A percentile compares a stretch with the other conserved stretches of the same genome.
Conservation (phyloP, 1,140 invertebrate species). For the Phthorimaea operculella region DNA sequence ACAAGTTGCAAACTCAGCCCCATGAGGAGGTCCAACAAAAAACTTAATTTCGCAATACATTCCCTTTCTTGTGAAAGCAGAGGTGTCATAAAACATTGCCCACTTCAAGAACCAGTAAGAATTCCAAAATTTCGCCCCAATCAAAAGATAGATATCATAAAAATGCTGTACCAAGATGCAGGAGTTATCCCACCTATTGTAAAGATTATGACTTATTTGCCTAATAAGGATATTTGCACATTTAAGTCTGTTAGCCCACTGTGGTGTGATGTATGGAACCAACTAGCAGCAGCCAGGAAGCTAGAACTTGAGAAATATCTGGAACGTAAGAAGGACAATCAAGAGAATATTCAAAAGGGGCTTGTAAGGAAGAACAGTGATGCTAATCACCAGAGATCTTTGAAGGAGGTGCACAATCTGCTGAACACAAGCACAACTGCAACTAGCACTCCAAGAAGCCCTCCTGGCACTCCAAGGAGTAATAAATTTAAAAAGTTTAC, state of each 20-base stretch:
- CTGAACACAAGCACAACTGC: slow-evolving; percentile 19
- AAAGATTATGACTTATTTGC: slow-evolving; percentile 50
- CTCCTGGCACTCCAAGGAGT: slow-evolving; percentile 60
- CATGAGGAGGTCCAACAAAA: slow-evolving; percentile 37
- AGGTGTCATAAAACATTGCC: slow-evolving; percentile 14
- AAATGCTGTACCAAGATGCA: slow-evolving; percentile 37
- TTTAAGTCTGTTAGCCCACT: slow-evolving; percentile 47
- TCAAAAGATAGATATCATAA: slow-evolving; percentile 59
- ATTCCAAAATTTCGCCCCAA: slow-evolving; percentile 33
- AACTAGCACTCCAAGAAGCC: slow-evolving; percentile 34
- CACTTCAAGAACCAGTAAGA: slow-evolving; percentile 16
- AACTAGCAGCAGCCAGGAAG: slow-evolving; percentile 32
- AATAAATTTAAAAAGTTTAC: slow-evolving; percentile 58
- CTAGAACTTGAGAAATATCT: slow-evolving; percentile 31
- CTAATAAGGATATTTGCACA: slow-evolving; percentile 51
- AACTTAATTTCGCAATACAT: slow-evolving; percentile 47
- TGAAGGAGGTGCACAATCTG: slow-evolving; percentile 54
- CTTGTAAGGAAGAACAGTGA: slow-evolving; percentile 21
- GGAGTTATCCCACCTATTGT: slow-evolving; percentile 38
- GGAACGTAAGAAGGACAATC: slow-evolving; percentile 45
- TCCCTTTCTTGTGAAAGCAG: slow-evolving; percentile 44
- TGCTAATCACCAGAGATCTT: slow-evolving; percentile 22
- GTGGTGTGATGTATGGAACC: slow-evolving; percentile 47
- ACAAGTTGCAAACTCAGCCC: slow-evolving; percentile 41
- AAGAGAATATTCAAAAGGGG: slow-evolving; percentile 34